phyloP scores from a whole-genome alignment of 2,113 vertebrate genomes.

The Donacobius atricapilla region DNA sequence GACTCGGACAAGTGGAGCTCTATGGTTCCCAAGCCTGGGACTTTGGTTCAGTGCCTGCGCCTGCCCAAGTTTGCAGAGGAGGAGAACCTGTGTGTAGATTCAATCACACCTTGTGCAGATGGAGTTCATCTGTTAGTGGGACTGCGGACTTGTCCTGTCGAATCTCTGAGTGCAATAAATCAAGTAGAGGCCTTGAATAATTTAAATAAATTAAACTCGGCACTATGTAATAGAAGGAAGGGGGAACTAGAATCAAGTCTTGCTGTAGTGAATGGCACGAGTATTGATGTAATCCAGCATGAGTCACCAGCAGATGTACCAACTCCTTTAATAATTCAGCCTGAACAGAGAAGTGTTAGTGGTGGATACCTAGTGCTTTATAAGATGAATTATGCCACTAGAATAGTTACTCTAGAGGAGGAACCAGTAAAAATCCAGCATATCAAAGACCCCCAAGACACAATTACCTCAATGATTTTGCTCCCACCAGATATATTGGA shows the following conservation, averaged over 20 bases:
- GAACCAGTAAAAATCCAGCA: slow-evolving; percentile 95
- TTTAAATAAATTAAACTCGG: slow-evolving; percentile 97
- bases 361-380: slow-evolving; percentile 96
- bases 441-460: slow-evolving; percentile 93
- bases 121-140: slow-evolving; percentile 93
- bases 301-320: slow-evolving; percentile 85
- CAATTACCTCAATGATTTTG: slow-evolving; percentile 94
- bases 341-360: slow-evolving; percentile 81
- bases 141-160: slow-evolving; percentile 86
- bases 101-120: slow-evolving; percentile 94
- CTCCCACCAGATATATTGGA: slow-evolving; percentile 95
- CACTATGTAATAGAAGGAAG: slow-evolving; percentile 90
- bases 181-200: slow-evolving; percentile 99
- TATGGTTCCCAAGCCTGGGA: slow-evolving; percentile 90
- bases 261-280: slow-evolving; percentile 85
- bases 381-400: slow-evolving; percentile 96
- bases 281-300: slow-evolving; percentile 79
- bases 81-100: slow-evolving; percentile 94
- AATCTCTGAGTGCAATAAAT: slow-evolving; percentile 94
- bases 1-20: slow-evolving; percentile 95
- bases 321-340: slow-evolving; percentile 90
- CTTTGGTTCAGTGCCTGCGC: slow-evolving; percentile 93
- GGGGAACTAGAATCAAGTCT: slow-evolving; percentile 82
- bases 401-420: slow-evolving; percentile 94
- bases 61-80: slow-evolving; percentile 95